These are phyloP conservation scores for Campopleginae sp. DNA, from an alignment of 2,888 invertebrate genomes.

Conservation along the genomic window DNA sequence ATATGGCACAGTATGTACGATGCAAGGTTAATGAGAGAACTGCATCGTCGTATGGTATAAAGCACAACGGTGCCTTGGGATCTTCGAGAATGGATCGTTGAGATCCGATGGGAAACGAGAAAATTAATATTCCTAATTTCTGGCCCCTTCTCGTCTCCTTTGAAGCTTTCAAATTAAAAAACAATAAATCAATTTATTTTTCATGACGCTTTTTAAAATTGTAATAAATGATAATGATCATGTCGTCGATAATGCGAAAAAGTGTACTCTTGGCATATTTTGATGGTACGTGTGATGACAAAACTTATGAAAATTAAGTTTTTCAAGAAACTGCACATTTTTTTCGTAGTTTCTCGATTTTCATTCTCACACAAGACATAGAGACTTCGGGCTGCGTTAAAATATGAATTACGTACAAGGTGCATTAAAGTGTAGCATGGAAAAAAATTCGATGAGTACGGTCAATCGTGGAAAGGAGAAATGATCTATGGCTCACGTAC, in stretches of 20 bases:
- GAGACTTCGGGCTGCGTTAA: neutral
- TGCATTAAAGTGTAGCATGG: slow-evolving; percentile 2
- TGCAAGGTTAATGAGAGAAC: slow-evolving; percentile 64
- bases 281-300: neutral
- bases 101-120: slow-evolving; percentile 59
- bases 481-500: slow-evolving; percentile 57
- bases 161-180: neutral
- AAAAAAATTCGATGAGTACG: slow-evolving; percentile 4
- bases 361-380: neutral
- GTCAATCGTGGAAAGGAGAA: slow-evolving; percentile 46
- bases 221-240: neutral
- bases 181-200: neutral
- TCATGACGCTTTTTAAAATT: neutral
- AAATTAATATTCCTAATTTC: slow-evolving; percentile 39
- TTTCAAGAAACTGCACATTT: neutral
- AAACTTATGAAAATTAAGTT: neutral
- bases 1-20: slow-evolving; percentile 51
- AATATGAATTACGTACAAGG: neutral
- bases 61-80: slow-evolving; percentile 55
- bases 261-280: neutral
- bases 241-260: neutral
- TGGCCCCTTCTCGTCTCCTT: neutral
- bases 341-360: neutral
- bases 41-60: slow-evolving; percentile 31
- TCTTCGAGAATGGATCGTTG: slow-evolving; percentile 52